Evolutionary conservation across 2,888 invertebrate species (phyloP), one percentile per base, ranked within the genome.

Genomic region (Pasiphila rectangulata): DNA sequence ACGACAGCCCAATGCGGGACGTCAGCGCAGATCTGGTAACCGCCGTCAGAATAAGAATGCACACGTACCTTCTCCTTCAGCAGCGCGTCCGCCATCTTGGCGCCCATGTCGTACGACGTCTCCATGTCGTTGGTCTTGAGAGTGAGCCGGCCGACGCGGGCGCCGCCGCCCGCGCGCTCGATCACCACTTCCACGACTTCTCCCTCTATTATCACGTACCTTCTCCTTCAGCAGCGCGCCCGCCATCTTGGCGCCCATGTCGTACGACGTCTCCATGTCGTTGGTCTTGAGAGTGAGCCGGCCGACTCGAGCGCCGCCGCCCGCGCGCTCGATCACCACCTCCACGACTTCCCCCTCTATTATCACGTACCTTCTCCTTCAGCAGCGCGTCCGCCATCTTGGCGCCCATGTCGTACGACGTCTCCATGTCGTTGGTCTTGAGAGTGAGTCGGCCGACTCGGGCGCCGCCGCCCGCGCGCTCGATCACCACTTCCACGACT

Each of bases 111-210:
- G 75, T 99, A 99, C 56, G 98, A 95, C 0, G 99, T 99, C 83
- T 99, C 99, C 99, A 99, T 99, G 79, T 99, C 99, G 0, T 98
- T 99, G 0, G 99, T 99, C 89, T 99, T 99, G 32, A 99, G 87
- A 0, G 98, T 99, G 21, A 99, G 89, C 66, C 99, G 96, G 1
- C 98, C 98, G 30, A 97, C 93, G 76, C 96, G 93, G 0, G 95
- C 94, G 0, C 88, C 88, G 0, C 81, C 98, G 0, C 97, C 95
- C 0, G 97, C 98, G 12, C 98, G 90, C 72, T 99, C 99, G 17
- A 99, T 95, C 75, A 98, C 96, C 32, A 99, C 94, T 67, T 98
- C 98, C 0, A 99, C 98, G 0, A 99, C 99, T 84, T 99, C 99
- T 0, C n/a, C n/a, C n/a, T n/a, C n/a, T n/a, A n/a, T n/a, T n/a